Evolutionary conservation across 1,140 invertebrate genomes (phyloP), one percentile per base, ranked within the genome.

Genomic region (Drosophila asahinai): DNA sequence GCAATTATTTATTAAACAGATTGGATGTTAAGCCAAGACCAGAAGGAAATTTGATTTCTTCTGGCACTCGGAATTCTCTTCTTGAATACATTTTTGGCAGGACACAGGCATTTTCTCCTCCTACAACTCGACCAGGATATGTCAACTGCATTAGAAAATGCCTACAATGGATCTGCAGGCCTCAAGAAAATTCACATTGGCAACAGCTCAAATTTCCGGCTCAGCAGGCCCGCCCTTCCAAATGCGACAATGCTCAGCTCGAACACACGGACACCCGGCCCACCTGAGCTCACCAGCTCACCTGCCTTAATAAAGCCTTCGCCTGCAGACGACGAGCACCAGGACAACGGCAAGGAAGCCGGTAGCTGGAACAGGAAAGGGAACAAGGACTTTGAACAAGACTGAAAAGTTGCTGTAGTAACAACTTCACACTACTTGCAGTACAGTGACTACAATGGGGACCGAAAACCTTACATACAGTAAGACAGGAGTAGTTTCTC

Each of bases 171-270:
- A 58, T 49, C 58, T 59, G 12, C 30, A 38, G 40, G 42, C 43
- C 45, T 48, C 33, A 68, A 55, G 73, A 66, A 65, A 61, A 77
- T 77, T 73, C 67, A 74, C 60, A 81, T 83, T 87, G 79, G 83
- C 66, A 79, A 81, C 81, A 76, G 73, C 77, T 90, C 78, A 81
- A 89, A 89, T 89, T 84, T 89, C 84, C 84, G 86, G 84, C 63
- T 68, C 60, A 60, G 58, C 70, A 51, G 40, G 70, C 19, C 36
- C 63, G 67, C 77, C 72, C 72, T 61, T 63, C 58, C 57, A 58
- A 51, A 17, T 43, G 19, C 17, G 40, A 1, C 58, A 65, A 65
- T 42, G 78, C 71, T 74, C 49, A 66, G 42, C 47, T 55, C 60
- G 30, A n/a, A 38, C 42, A 40, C 48, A 49, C 9, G 30, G 49